These are phyloP conservation scores for Drosophila vallismaia DNA, from an alignment of 2,888 invertebrate genomes.

Conservation along the genomic window DNA sequence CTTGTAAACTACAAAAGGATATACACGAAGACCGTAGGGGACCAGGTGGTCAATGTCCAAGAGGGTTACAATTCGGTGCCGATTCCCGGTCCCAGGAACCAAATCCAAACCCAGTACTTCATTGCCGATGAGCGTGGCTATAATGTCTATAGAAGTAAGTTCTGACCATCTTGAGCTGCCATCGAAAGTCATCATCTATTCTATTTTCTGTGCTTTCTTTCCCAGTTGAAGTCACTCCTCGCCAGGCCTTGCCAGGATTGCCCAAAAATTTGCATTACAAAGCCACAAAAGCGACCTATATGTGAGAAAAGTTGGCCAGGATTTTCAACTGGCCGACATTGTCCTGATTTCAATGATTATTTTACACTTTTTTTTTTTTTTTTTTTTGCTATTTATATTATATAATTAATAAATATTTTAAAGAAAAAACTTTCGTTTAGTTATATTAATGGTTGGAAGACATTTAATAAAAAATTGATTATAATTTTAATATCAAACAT, in stretches of 20 bases:
- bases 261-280: conserved; percentile 42
- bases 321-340: conserved; percentile 26
- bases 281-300: conserved; percentile 38
- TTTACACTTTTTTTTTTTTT: conserved; percentile 6
- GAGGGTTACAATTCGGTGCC: conserved; percentile 77
- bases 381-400: conserved; percentile 22
- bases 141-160: conserved; percentile 68
- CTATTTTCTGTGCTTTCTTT: not conserved
- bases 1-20: conserved; percentile 75
- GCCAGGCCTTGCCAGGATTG: conserved; percentile 37
- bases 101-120: conserved; percentile 70
- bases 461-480: not conserved
- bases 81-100: conserved; percentile 45
- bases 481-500: not conserved
- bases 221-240: conserved; percentile 58
- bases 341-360: conserved; percentile 5
- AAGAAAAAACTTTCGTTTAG: not conserved
- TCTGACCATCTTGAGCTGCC: conserved; percentile 5
- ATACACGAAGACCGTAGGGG: conserved; percentile 62
- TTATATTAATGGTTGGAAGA: not conserved
- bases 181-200: conserved; percentile 22
- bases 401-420: conserved; percentile 1
- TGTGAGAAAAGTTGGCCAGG: conserved; percentile 21
- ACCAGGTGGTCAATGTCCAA: conserved; percentile 68
- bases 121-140: conserved; percentile 77